Conservation (phyloP, 1,140 invertebrate species). For the Micrasema longulum region DNA sequence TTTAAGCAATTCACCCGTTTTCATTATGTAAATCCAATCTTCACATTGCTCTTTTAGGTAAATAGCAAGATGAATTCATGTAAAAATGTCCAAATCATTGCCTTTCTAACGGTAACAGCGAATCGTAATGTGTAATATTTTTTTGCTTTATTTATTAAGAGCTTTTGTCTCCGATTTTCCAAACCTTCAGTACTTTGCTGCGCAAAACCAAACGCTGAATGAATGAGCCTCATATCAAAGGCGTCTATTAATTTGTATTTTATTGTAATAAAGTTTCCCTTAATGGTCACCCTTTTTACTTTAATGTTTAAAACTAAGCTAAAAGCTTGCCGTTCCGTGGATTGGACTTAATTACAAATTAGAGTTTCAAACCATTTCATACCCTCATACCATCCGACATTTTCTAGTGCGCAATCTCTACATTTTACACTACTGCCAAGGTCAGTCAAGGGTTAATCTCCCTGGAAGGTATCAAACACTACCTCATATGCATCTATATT, state of each 20-base stretch:
- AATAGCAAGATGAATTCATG: not conserved
- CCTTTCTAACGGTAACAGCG: not conserved
- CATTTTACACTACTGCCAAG: conserved; percentile 12
- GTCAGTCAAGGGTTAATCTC: too few species aligned
- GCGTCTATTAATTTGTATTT: not conserved
- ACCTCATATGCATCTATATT: too few species aligned
- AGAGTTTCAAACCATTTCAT: conserved; percentile 2
- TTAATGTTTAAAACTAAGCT: too few species aligned
- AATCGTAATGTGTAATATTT: not conserved
- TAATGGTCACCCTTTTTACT: too few species aligned
- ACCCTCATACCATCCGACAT: conserved; percentile 18
- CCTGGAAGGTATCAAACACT: too few species aligned
- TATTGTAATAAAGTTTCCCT: not conserved
- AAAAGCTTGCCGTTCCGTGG: too few species aligned
- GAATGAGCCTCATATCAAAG: not conserved
- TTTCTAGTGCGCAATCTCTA: conserved; percentile 27
- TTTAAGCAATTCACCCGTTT: conserved; percentile 3
- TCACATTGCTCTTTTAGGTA: not conserved
- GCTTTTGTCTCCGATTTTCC: not conserved
- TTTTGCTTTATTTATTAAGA: too few species aligned
- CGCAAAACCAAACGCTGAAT: not conserved
- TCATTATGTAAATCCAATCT: conserved; percentile 10
- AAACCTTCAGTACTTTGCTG: not conserved
- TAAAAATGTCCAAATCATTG: not conserved
- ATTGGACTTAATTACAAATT: conserved; percentile 23